Conservation (phyloP, 2,888 invertebrate genomes). For the Hybos culiciformis region DNA sequence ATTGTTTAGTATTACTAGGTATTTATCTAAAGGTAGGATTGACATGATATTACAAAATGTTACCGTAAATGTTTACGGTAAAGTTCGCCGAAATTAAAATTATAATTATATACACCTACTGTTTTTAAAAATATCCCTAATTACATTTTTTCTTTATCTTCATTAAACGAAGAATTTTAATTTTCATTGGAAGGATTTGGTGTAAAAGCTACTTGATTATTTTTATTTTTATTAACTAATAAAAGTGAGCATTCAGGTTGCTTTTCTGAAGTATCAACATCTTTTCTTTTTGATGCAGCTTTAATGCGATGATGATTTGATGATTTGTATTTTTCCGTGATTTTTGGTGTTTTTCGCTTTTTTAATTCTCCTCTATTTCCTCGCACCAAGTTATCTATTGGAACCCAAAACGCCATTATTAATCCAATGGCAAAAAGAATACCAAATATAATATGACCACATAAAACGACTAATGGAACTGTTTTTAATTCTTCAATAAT, state of each 20-base stretch:
- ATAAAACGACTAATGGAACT: constrained; percentile 39
- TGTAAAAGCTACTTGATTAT: background rate
- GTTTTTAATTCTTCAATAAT: constrained; percentile 42
- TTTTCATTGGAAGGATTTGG: background rate
- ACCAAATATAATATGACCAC: constrained; percentile 39
- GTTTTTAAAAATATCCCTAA: no score
- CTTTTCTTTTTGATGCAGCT: background rate
- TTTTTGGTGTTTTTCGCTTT: background rate
- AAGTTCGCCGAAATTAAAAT: no score
- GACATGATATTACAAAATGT: no score
- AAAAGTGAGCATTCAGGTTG: constrained; percentile 25
- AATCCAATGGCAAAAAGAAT: constrained; percentile 36
- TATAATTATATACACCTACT: no score
- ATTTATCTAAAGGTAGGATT: no score
- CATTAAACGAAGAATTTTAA: background rate
- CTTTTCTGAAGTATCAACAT: constrained; percentile 13
- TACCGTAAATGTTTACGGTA: no score
- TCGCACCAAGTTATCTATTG: constrained; percentile 14
- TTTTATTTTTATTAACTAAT: constrained; percentile 15
- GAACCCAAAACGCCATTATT: constrained; percentile 31
- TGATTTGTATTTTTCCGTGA: background rate
- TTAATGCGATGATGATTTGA: background rate
- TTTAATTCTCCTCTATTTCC: constrained; percentile 11
- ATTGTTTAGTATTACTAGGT: no score
- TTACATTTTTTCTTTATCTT: background rate